Conservation (phyloP, 2,888 invertebrate species). For the Tricholauxania praeusta region DNA sequence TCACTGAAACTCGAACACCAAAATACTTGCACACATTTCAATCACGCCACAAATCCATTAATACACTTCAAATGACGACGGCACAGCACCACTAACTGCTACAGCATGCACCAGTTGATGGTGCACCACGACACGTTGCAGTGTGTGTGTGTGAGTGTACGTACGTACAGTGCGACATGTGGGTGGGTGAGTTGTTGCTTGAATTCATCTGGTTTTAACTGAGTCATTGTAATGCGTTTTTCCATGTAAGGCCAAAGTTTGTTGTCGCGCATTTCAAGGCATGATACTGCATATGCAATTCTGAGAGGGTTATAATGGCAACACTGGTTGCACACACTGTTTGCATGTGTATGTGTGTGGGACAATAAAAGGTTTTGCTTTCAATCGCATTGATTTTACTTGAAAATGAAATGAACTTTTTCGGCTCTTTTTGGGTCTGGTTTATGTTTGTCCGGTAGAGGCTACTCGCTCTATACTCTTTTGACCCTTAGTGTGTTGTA, state of each 20-base stretch:
- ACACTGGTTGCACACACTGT: neutral
- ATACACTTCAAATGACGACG: constrained; percentile 48
- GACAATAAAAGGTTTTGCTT: constrained; percentile 8
- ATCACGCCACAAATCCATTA: constrained; percentile 52
- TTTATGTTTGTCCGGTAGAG: neutral
- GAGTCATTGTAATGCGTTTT: too few species aligned
- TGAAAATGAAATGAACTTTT: too few species aligned
- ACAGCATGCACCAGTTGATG: constrained; percentile 9
- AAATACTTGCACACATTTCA: constrained; percentile 40
- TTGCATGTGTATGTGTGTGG: neutral
- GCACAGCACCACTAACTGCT: constrained; percentile 22
- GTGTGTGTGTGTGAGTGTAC: neutral
- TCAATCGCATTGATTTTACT: too few species aligned
- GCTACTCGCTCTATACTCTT: neutral
- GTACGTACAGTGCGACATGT: neutral
- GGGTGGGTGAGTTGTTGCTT: neutral
- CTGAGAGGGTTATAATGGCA: neutral
- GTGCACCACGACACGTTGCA: neutral
- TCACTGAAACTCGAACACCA: constrained; percentile 14
- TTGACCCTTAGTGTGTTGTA: neutral
- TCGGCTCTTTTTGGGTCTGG: neutral
- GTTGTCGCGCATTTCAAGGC: neutral
- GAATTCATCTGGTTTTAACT: neutral
- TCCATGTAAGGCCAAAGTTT: neutral
- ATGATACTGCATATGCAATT: neutral